phyloP scores from a whole-genome alignment of 2,113 vertebrate genomes.

The Ramphastos sulfuratus region DNA sequence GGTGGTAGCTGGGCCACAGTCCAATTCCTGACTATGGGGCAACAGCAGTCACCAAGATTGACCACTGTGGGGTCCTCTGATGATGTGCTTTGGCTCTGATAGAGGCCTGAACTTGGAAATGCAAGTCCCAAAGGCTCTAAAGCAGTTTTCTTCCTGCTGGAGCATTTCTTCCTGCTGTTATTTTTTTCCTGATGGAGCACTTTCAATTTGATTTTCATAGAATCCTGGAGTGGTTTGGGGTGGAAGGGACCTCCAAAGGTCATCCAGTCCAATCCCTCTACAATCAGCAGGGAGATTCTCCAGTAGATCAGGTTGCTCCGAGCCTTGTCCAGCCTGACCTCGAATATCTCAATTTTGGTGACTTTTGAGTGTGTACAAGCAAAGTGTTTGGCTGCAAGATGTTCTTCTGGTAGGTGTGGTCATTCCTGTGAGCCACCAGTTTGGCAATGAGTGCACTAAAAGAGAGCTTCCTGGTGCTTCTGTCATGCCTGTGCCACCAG shows the following conservation, averaged over 20 bases:
- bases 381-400: not conserved
- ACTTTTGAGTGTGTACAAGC: not conserved
- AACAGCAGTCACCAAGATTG: not conserved
- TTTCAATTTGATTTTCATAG: not conserved
- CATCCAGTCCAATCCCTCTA: too few species aligned
- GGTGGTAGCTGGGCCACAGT: not conserved
- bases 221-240: too few species aligned
- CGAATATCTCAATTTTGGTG: not conserved
- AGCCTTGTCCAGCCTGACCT: too few species aligned
- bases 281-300: too few species aligned
- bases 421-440: fast-evolving
- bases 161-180: too few species aligned
- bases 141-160: too few species aligned
- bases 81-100: not conserved
- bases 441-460: not conserved
- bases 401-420: not conserved
- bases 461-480: not conserved
- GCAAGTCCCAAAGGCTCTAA: not conserved
- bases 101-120: not conserved
- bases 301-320: too few species aligned
- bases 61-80: not conserved
- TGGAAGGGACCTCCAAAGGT: too few species aligned
- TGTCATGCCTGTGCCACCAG: not conserved
- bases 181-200: not conserved
- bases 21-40: not conserved